phyloP scores from a whole-genome alignment of 2,888 invertebrate species.

The Plutella xylostella region DNA sequence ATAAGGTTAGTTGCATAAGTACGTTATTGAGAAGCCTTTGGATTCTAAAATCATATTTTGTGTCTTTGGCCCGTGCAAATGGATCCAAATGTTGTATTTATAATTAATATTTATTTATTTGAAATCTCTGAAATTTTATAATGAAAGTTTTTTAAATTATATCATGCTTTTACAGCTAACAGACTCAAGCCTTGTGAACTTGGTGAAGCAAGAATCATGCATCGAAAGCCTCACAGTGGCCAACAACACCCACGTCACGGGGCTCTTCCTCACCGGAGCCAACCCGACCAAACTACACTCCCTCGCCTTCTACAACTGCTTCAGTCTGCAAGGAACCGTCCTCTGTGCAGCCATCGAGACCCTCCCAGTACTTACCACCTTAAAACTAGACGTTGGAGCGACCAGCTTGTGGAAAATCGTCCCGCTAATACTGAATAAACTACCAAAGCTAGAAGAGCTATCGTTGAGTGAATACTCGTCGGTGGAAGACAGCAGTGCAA shows the following conservation, averaged over 20 bases:
- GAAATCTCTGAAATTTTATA: too few species aligned
- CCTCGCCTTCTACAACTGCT: constrained; percentile 53
- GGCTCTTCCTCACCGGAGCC: constrained; percentile 45
- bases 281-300: constrained; percentile 35
- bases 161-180: constrained; percentile 51
- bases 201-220: constrained; percentile 43
- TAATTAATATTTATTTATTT: too few species aligned
- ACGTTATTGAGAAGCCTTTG: background rate
- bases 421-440: constrained; percentile 40
- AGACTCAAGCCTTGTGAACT: constrained; percentile 48
- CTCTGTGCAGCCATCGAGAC: constrained; percentile 40
- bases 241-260: constrained; percentile 54
- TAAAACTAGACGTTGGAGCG: constrained; percentile 47
- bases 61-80: too few species aligned
- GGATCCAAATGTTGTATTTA: too few species aligned
- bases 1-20: constrained; percentile 35
- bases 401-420: constrained; percentile 48
- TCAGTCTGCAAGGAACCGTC: constrained; percentile 49
- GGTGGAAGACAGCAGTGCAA: too few species aligned
- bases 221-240: constrained; percentile 44
- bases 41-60: too few species aligned
- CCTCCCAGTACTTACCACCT: constrained; percentile 35
- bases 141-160: too few species aligned
- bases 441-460: constrained; percentile 43
- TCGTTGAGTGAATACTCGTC: constrained; percentile 50